These are phyloP conservation scores for Tauraco erythrolophus DNA, from an alignment of 2,113 vertebrate genomes.

Conservation along the genomic window DNA sequence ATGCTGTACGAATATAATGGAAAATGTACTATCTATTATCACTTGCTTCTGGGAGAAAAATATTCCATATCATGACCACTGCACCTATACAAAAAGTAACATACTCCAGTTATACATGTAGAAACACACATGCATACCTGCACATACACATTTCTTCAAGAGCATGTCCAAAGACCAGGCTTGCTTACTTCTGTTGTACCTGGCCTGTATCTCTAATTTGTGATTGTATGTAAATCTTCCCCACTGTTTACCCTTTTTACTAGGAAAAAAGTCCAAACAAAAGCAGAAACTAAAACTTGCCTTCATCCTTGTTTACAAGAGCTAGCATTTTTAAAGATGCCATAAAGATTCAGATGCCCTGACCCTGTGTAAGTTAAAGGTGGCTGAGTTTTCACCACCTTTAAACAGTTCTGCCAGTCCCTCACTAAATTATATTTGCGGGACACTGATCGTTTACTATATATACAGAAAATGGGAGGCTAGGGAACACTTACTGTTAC, in stretches of 20 bases:
- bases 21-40: not conserved
- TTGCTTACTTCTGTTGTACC: not conserved
- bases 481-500: not conserved
- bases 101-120: not conserved
- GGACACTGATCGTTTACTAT: not conserved
- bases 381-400: not conserved
- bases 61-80: not conserved
- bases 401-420: not conserved
- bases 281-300: not conserved
- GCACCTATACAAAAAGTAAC: not conserved
- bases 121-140: not conserved
- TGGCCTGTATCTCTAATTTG: not conserved
- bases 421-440: not conserved
- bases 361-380: not conserved
- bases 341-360: not conserved
- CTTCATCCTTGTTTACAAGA: not conserved
- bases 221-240: not conserved
- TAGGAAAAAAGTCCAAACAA: not conserved
- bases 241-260: not conserved
- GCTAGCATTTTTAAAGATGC: not conserved
- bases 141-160: not conserved
- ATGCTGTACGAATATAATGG: not conserved
- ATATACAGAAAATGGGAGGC: not conserved
- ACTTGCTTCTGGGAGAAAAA: not conserved
- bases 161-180: not conserved